A percentile compares a stretch with the other conserved stretches of the same genome.
These are phyloP conservation scores for Budorcas taxicolor DNA, from an alignment of 2,113 vertebrate species.

Conservation along the genomic window DNA sequence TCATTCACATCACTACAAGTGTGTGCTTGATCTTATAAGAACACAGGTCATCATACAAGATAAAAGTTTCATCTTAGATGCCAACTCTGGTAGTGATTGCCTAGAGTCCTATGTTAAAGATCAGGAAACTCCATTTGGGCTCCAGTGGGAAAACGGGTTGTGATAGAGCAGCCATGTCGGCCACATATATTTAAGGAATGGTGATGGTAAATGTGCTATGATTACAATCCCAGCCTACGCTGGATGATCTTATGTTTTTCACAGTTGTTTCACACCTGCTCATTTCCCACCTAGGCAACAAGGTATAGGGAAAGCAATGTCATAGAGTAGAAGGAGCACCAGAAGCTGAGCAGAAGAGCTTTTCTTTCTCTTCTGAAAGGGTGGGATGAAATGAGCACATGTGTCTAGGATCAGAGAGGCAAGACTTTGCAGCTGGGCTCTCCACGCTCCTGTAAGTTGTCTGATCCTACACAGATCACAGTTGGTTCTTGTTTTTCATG, in stretches of 20 bases:
- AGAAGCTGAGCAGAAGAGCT: not conserved
- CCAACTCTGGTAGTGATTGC: not conserved
- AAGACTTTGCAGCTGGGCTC: not conserved
- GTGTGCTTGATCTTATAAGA: not conserved
- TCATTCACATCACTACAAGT: not conserved
- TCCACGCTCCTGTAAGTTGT: not conserved
- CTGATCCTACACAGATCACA: not conserved
- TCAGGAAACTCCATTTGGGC: not conserved
- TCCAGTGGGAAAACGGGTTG: not conserved
- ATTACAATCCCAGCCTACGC: not conserved
- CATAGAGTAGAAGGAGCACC: not conserved
- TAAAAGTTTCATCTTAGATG: not conserved
- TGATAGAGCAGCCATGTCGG: not conserved
- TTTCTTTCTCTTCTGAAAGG: not conserved
- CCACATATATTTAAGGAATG: not conserved
- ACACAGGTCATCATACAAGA: not conserved
- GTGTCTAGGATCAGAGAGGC: not conserved
- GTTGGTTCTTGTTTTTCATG: not conserved
- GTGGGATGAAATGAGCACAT: not conserved
- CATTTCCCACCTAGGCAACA: not conserved
- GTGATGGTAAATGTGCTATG: not conserved
- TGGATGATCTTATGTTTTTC: not conserved
- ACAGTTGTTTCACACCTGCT: not conserved
- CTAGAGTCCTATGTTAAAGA: not conserved
- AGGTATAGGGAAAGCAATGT: not conserved